Base-by-base conservation (phyloP, 2,797 vertebrate species). In the Coregonus suidteri region DNA sequence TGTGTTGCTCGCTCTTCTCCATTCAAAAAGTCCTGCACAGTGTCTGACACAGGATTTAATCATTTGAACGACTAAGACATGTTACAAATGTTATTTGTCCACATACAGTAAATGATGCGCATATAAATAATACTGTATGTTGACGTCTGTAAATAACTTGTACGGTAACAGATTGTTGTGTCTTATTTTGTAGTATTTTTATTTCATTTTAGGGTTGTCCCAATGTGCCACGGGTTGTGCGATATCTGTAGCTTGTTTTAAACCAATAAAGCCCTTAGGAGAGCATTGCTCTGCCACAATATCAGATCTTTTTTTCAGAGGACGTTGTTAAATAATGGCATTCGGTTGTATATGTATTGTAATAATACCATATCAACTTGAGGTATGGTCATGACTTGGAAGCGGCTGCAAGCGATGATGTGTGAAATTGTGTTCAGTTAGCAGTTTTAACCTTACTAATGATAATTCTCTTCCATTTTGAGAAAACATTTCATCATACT, bases 141-240 rank as follows among this genome's bases (percentile, higher is more conserved):
- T 62, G 47, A 78, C 82, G 74, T 88, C 77, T 93, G 91, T 94
- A 92, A 87, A 93, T 92, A 91, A 30, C 47, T 69, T 93, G 90
- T 93, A 91, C 84, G 66, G 85, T 88, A 90, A 90, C 86, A 88
- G 81, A 79, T 81, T 68, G 71, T 76, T 88, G 78, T 81, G 30
- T 84, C 76, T 85, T 76, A 71, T 79, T 90, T 85, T 79, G 76
- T 78, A 77, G 80, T 82, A 16, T 74, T 71, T 84, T 77, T 68
- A 79, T 82, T 85, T 70, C 18, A 51, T 62, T 52, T 41, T 80
- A 30, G 41, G 54, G 47, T 76, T 76, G 68, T 77, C 66, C 51
- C 75, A 73, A 79, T 81, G 88, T 87, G 89, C 88, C 88, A 90
- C 86, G 86, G 51, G 54, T 87, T 88, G 56, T 79, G 30, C n/a